Evolutionary conservation across 2,888 invertebrate genomes (phyloP), one percentile per base, ranked within the genome.

Genomic region (Platycheirus albimanus): DNA sequence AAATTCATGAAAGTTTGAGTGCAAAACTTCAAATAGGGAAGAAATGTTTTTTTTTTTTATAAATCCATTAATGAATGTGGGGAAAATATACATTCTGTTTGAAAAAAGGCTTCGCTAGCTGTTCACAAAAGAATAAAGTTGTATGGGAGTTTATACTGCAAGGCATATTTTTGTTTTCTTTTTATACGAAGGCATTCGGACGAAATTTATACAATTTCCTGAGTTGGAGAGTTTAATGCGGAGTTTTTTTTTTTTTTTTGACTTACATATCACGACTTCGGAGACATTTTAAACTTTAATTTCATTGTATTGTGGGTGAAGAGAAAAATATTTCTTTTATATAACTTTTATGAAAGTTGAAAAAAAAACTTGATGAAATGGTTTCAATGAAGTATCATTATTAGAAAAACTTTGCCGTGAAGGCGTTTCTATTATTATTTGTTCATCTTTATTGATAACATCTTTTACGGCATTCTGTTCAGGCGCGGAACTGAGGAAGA

Each of bases 1-100:
- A 83, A 83, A 83, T 83, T 77, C 77, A 83, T 83, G 67, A 77
- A 77, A 77, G 61, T 77, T 83, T 70, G 41, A 71, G 72, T 72
- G 63, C 72, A 72, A 47, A 47, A 47, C 28, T 19, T 10, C 28
- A 15, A 41, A 58, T 61, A 17, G 45, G 61, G 43, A 45, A 4
- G 41, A 58, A 19, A 30, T 19, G 3, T 45, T 19, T 41, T 24
- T 41, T 10, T 15, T 41, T 58, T 41, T 24, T 10, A 13, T 41
- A 15, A 45, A 45, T 45, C 45, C 61, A 45, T 61, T 61, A 45
- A 45, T 41, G 45, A 28, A 58, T 28, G 28, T 7, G 20, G 15
- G 7, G 0, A 45, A 19, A 33, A 15, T 43, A 61, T 43, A 61
- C 61, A 61, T 45, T 49, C 11, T 61, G 43, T 17, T 45, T 45